Evolutionary conservation across 2,113 vertebrate species (phyloP).

Genomic region (Pao palembangensis): DNA sequence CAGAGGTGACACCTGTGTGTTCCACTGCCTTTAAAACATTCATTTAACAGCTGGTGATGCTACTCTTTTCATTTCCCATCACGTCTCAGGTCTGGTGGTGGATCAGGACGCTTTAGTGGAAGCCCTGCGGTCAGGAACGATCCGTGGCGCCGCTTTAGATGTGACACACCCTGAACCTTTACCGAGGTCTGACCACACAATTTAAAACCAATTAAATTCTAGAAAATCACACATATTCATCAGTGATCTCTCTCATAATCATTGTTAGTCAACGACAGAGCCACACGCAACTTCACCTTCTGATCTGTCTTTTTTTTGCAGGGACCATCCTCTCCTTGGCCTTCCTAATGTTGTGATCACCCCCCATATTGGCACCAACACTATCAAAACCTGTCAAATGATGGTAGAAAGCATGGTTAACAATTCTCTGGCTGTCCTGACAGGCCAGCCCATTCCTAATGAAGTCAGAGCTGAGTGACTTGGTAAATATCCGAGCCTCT

Average conservation of each 20-base stretch:
- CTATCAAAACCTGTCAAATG: constrained; percentile 23
- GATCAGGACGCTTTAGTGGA: constrained; percentile 73
- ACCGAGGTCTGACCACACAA: constrained; percentile 62
- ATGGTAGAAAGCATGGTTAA: constrained; percentile 53
- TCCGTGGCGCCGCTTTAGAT: constrained; percentile 66
- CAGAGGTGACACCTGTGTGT: constrained; percentile 37
- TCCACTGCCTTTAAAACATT: background rate
- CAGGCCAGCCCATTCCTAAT: constrained; percentile 42
- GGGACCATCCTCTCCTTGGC: constrained; percentile 62
- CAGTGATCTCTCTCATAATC: too few species aligned
- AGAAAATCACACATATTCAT: too few species aligned
- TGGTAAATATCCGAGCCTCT: too few species aligned
- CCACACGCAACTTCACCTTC: background rate
- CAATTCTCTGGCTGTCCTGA: constrained; percentile 57
- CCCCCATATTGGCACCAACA: constrained; percentile 55
- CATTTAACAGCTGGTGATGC: background rate
- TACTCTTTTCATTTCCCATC: background rate
- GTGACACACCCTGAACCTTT: constrained; percentile 75
- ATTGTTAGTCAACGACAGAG: too few species aligned
- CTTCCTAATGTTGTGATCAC: constrained; percentile 64
- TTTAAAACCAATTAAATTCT: background rate
- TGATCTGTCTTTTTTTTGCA: constrained; percentile 24
- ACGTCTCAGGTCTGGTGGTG: constrained; percentile 64
- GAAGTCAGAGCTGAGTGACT: constrained; percentile 44
- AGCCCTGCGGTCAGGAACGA: constrained; percentile 63